Percentiles rank a stretch among this genome's conserved stretches.
phyloP scores from a whole-genome alignment of 1,140 invertebrate species.

The Bursaphelenchus mucronatus region DNA sequence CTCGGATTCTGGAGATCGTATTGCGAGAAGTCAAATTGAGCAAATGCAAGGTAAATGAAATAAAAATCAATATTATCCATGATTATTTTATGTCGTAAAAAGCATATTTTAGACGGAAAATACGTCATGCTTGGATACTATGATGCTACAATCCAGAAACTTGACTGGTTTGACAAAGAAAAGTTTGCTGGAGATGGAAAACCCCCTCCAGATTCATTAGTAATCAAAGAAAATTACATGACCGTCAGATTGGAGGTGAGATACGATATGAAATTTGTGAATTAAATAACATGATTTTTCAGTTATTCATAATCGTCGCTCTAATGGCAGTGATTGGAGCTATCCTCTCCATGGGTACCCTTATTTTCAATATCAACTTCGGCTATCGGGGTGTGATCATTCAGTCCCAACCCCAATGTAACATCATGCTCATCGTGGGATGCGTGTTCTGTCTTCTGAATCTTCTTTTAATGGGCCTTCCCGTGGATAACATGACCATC shows the following conservation, averaged over 20 bases:
- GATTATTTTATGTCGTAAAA: not conserved
- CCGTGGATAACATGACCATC: constrained; percentile 59
- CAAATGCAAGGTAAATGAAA: constrained; percentile 70
- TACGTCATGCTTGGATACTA: constrained; percentile 93
- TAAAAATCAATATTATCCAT: not conserved
- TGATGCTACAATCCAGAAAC: constrained; percentile 86
- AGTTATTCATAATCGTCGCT: constrained; percentile 61
- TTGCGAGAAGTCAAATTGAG: constrained; percentile 96
- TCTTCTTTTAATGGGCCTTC: constrained; percentile 77
- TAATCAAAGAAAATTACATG: constrained; percentile 47
- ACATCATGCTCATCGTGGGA: constrained; percentile 91
- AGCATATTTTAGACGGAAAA: constrained; percentile 72
- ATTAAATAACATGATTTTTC: constrained; percentile 24
- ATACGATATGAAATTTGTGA: not conserved
- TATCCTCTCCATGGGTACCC: constrained; percentile 83
- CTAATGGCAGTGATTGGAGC: constrained; percentile 68
- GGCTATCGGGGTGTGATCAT: constrained; percentile 70
- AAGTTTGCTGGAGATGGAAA: constrained; percentile 73
- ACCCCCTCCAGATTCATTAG: constrained; percentile 57
- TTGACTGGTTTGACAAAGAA: constrained; percentile 84
- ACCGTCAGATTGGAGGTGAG: constrained; percentile 47
- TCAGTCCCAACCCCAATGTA: constrained; percentile 90
- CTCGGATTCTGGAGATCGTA: constrained; percentile 86
- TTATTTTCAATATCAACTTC: constrained; percentile 66
- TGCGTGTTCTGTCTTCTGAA: constrained; percentile 84